A percentile compares a stretch with the other conserved stretches of the same genome.
These are phyloP conservation scores for Miltochrista miniata DNA, from an alignment of 2,888 invertebrate genomes.

Conservation along the genomic window DNA sequence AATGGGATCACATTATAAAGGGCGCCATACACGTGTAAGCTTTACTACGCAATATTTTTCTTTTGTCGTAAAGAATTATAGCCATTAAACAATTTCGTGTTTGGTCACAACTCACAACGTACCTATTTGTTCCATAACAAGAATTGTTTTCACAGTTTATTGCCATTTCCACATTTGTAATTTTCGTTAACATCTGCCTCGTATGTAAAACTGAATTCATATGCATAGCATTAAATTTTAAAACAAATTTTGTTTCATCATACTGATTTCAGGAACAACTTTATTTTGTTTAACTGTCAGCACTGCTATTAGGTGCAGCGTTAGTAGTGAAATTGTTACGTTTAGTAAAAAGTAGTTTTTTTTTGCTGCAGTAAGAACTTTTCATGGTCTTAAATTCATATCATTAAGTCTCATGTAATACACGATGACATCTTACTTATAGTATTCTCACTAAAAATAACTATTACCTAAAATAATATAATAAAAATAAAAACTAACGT, in stretches of 20 bases:
- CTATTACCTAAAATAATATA: not conserved
- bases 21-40: conserved; percentile 34
- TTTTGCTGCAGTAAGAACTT: too few species aligned
- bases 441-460: too few species aligned
- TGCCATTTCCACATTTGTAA: not conserved
- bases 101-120: conserved; percentile 14
- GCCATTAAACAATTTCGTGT: conserved; percentile 24
- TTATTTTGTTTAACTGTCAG: too few species aligned
- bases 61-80: conserved; percentile 35
- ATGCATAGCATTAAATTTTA: not conserved
- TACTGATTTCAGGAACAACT: too few species aligned
- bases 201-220: not conserved
- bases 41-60: conserved; percentile 34
- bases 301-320: too few species aligned
- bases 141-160: conserved; percentile 6
- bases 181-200: not conserved
- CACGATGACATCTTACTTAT: too few species aligned
- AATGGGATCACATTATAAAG: conserved; percentile 34
- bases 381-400: too few species aligned
- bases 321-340: too few species aligned
- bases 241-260: not conserved
- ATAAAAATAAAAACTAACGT: too few species aligned
- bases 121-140: conserved; percentile 8
- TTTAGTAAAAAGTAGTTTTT: too few species aligned
- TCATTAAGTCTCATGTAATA: too few species aligned